phyloP scores from a whole-genome alignment of 2,113 vertebrate species.

The Mugil cephalus region DNA sequence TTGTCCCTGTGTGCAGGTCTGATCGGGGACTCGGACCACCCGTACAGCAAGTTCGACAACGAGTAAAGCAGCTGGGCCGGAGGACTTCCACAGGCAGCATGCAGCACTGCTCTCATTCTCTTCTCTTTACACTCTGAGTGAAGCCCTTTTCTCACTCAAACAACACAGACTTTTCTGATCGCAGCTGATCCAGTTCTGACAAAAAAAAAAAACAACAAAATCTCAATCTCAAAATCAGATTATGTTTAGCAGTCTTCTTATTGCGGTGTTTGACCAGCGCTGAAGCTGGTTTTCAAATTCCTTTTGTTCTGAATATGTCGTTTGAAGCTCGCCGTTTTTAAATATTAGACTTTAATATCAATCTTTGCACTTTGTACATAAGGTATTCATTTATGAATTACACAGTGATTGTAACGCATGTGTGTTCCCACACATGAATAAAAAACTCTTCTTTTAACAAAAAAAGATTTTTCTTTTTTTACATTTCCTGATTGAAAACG shows the following conservation, averaged over 20 bases:
- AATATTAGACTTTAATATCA: conserved; percentile 37
- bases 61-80: conserved; percentile 77
- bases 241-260: background rate
- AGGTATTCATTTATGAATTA: conserved; percentile 11
- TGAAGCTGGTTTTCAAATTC: conserved; percentile 38
- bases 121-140: conserved; percentile 14
- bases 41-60: conserved; percentile 92
- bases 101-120: background rate
- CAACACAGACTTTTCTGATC: background rate
- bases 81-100: background rate
- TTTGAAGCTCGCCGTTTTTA: conserved; percentile 26
- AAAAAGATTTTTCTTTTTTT: background rate
- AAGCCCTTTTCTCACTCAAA: background rate
- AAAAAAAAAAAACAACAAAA: background rate
- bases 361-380: conserved; percentile 62
- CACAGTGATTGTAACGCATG: conserved; percentile 21
- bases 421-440: conserved; percentile 36
- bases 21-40: conserved; percentile 89
- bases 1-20: conserved; percentile 81
- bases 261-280: background rate
- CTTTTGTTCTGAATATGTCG: background rate
- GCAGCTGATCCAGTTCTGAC: background rate
- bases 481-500: background rate
- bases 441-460: conserved; percentile 52
- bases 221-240: background rate